phyloP scores from a whole-genome alignment of 2,797 vertebrate species.

The Netta rufina region DNA sequence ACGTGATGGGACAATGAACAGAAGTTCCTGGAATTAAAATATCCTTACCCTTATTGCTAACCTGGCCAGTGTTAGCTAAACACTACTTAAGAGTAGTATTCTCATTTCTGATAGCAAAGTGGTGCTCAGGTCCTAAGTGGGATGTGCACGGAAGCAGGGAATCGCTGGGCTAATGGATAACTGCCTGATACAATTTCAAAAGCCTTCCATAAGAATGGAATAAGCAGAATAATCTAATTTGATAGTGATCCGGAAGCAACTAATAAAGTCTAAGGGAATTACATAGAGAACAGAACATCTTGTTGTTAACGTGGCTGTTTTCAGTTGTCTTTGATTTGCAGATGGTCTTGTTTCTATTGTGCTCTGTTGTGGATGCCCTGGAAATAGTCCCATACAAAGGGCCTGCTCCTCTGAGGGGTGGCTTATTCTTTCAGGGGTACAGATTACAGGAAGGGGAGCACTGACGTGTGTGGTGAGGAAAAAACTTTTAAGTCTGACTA shows the following conservation, averaged over 20 bases:
- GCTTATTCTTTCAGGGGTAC: not conserved
- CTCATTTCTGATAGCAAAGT: not conserved
- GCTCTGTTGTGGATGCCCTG: not conserved
- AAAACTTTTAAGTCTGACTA: not conserved
- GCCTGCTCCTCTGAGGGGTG: not conserved
- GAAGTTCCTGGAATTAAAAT: not conserved
- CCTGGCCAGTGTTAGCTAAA: rapidly evolving
- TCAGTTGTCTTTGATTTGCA: not conserved
- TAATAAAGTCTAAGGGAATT: not conserved
- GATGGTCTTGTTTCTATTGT: not conserved
- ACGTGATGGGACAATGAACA: not conserved
- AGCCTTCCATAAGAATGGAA: not conserved
- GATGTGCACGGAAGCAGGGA: not conserved
- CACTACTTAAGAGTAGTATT: too few relatives aligned
- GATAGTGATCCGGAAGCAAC: not conserved
- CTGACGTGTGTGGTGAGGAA: not conserved
- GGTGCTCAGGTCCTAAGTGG: not conserved
- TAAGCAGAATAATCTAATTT: not conserved
- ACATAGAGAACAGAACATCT: not conserved
- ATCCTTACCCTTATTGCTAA: not conserved
- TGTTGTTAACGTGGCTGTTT: not conserved
- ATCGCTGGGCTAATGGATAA: not conserved
- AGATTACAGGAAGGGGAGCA: not conserved
- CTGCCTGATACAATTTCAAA: not conserved
- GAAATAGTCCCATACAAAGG: not conserved